Evolutionary conservation across 2,888 invertebrate species (phyloP), one percentile per base, ranked within the genome.

Genomic region (Biston stratarius): DNA sequence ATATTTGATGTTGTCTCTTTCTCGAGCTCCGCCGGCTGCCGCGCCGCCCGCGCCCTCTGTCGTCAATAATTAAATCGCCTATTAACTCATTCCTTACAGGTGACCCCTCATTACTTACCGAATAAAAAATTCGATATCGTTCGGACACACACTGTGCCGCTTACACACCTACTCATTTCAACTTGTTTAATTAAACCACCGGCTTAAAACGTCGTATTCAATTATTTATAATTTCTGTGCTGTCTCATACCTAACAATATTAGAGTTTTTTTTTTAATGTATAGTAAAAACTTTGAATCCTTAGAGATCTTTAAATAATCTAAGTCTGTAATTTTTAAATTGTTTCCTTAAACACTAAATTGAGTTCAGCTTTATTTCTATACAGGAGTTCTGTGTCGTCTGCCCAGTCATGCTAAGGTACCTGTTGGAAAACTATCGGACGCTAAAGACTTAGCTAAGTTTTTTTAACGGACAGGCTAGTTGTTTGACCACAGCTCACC

Each of bases 1-100:
- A 94, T 94, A 93, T 92, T 93, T 91, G 87, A 93, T 93, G 92
- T 87, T 89, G 93, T 92, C 92, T 91, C 91, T 90, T 88, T 92
- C 92, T 89, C 74, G 79, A 74, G 82, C 78, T 77, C 77, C 76
- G 70, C 75, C 79, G 63, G 60, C 57, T 47, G 58, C 36, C 58
- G 47, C 56, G 49, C 60, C 77, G 82, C 76, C 83, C 75, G 74
- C 68, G 75, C 73, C 72, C 76, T 77, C 80, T 82, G 81, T 85
- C 89, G 86, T 91, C 89, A 89, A 90, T 92, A 91, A 92, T 92
- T 92, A 93, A 92, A 92, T 87, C 91, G 89, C 88, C 91, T 92
- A 92, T 93, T 92, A 92, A 92, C 92, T 93, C 91, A 90, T 90
- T 91, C 90, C 87, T 90, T 87, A 87, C 86, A 86, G 83, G 86